phyloP scores from a whole-genome alignment of 2,888 invertebrate species.

The Lacanobia wlatinum region DNA sequence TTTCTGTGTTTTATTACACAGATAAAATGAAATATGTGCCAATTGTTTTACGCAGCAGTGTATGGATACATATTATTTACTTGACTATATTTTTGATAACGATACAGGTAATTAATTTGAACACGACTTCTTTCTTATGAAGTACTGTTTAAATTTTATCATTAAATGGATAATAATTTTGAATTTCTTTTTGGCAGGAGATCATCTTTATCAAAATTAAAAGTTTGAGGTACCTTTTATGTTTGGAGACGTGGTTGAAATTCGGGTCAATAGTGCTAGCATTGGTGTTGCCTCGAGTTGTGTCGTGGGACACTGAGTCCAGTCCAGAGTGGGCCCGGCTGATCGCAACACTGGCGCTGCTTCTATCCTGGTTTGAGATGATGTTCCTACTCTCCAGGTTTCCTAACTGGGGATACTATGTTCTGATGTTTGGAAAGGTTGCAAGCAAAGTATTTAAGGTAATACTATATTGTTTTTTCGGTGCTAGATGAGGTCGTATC shows the following conservation, averaged over 20 bases:
- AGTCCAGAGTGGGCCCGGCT: constrained; percentile 82
- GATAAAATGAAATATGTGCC: constrained; percentile 35
- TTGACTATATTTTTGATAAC: constrained; percentile 31
- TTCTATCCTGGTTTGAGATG: constrained; percentile 90
- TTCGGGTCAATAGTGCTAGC: constrained; percentile 82
- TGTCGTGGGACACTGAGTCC: constrained; percentile 61
- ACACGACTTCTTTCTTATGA: not conserved
- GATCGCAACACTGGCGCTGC: constrained; percentile 86
- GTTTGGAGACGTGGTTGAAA: constrained; percentile 89
- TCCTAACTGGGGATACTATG: constrained; percentile 90
- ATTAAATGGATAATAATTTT: not conserved
- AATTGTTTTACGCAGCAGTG: constrained; percentile 9
- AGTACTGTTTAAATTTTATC: not conserved
- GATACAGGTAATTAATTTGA: constrained; percentile 47
- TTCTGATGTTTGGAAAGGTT: constrained; percentile 91
- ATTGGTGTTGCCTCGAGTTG: constrained; percentile 73
- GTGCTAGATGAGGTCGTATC: not conserved
- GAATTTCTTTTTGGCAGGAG: constrained; percentile 79
- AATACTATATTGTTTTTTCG: constrained; percentile 22
- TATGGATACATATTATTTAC: constrained; percentile 34
- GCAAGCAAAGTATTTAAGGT: constrained; percentile 89
- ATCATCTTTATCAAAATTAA: constrained; percentile 84
- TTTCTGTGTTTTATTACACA: constrained; percentile 59
- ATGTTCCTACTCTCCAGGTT: constrained; percentile 90
- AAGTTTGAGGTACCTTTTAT: constrained; percentile 81